Evolutionary conservation across 2,113 vertebrate species (phyloP), one percentile per base, ranked within the genome.

Genomic region (Silurus glanis): DNA sequence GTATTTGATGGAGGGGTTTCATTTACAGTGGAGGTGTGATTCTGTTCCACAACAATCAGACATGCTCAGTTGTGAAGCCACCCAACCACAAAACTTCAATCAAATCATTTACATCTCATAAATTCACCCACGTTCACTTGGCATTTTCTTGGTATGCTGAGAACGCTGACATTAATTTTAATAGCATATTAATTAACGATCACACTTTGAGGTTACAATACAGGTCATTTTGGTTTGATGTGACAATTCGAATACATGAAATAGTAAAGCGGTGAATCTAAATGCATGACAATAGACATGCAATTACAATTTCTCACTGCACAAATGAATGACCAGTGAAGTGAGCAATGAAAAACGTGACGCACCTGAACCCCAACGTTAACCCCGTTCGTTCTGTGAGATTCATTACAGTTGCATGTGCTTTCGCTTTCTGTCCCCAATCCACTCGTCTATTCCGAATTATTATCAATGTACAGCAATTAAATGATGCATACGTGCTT

Each of bases 341-440:
- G n/a, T 49, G 28, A 45, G 25, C 21, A 59, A n/a, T 69, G 21
- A 59, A 8, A 67, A 69, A 58, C 7, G 62, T 80, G 64, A 76
- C 5, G 9, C 71, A 85, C 84, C 51, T n/a, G 5, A 9, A 80
- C 53, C 76, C 61, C 62, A 85, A 47, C 76, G 58, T 56, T 5
- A 85, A 66, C 9, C 37, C 21, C 47, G 4, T 25, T n/a, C 21
- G 45, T 1, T 9, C 16, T 23, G 16, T 9, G 71, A 49, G 45
- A 21, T 51, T 6, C 71, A 23, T 74, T 74, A 71, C 28, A 45
- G 16, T 51, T 21, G 10, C 21, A 9, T 76, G 7, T 13, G 21
- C 71, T 51, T 74, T 74, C 49, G 71, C 19, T 53, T 76, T 74
- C 21, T 9, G 47, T 47, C 72, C 37, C 9, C 21, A 53, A 51